phyloP scores from a whole-genome alignment of 2,113 vertebrate genomes.

The Pycnonotus jocosus region DNA sequence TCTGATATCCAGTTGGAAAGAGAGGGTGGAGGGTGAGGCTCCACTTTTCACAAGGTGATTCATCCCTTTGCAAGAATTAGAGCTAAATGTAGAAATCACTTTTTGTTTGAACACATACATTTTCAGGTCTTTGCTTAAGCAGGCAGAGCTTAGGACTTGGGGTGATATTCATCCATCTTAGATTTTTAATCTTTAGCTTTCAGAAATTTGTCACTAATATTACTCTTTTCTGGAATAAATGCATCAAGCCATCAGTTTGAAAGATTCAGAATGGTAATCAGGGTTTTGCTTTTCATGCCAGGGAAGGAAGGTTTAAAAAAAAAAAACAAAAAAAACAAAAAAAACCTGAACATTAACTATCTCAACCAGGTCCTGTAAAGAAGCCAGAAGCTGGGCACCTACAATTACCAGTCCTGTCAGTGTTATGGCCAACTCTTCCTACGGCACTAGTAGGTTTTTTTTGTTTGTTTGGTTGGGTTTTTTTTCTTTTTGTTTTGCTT shows the following conservation, averaged over 20 bases:
- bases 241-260: neutral
- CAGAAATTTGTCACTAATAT: neutral
- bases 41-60: slow-evolving; percentile 69
- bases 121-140: slow-evolving; percentile 41
- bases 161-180: neutral
- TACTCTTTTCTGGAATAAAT: neutral
- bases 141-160: slow-evolving; percentile 66
- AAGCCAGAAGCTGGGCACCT: neutral
- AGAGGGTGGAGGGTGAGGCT: slow-evolving; percentile 59
- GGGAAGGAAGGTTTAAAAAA: neutral
- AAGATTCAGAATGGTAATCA: neutral
- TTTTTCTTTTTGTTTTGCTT: no score
- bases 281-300: neutral
- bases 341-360: neutral
- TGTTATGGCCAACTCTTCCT: neutral
- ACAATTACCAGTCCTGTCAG: neutral
- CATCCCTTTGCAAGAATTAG: slow-evolving; percentile 66
- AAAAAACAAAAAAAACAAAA: no score
- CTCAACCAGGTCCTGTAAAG: neutral
- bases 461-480: no score
- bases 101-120: slow-evolving; percentile 48
- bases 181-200: neutral
- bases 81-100: slow-evolving; percentile 65
- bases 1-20: slow-evolving; percentile 68
- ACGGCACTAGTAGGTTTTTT: neutral